Base-by-base conservation (phyloP, 2,113 vertebrate genomes). In the Oncorhynchus kisutch region DNA sequence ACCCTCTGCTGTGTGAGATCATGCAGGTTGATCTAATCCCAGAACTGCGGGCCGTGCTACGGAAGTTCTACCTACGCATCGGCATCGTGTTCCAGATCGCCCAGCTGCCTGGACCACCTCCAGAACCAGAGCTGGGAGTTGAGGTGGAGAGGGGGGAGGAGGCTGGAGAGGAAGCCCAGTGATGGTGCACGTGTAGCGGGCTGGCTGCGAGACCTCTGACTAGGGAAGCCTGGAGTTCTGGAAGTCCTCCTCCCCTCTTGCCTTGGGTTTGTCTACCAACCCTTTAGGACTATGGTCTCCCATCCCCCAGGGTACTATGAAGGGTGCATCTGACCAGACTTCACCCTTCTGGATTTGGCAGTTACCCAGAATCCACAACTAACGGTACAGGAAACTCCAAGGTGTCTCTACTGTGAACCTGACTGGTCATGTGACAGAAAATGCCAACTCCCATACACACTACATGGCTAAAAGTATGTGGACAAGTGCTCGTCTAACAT, bases 11-110 rank as follows among this genome's bases (percentile, higher is more conserved):
- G 85, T 99, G 98, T 90, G 98, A 99, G 90, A 97, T 99, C 87
- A 98, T 98, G 96, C 97, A 99, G 89, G 97, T 99, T 67, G 97
- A 99, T 93, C 95, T 99, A 84, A 99, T 99, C 83, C 97, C 98
- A 0, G 98, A 99, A 87, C 96, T 99, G 13, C 94, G 98, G 54
- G 95, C 97, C 6, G 94, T 98, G 8, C 92, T 99, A 48, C 92
- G 97, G 81, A 96, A 95, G 92, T 98, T 99, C 85, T 99, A 96
- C 93, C 92, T 98, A 87, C 95, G 97, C 71, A 98, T 99, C 22
- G 98, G 98, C 75, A 81, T 96, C 8, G 98, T 99, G 86, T 99
- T 99, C 89, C 94, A 96, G 72, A 99, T 99, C 82, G 94, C 96
- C 22, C 95, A 94, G 70, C 94, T 92, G 45, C 90, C 92, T 1